Base-by-base conservation (phyloP, 1,140 invertebrate genomes). In the Euglossa dilemma region DNA sequence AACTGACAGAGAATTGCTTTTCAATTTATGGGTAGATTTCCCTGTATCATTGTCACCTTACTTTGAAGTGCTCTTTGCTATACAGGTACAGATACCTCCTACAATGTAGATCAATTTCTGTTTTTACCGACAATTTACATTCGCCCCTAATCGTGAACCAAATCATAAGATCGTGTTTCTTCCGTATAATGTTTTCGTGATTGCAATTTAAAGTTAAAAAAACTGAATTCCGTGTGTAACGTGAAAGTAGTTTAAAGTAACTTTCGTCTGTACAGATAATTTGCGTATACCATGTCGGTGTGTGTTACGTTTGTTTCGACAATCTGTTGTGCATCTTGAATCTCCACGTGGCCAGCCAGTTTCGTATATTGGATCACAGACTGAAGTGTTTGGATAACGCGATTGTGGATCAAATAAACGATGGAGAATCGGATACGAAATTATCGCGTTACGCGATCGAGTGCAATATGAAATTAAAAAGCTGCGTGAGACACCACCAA, bases 241-340 rank as follows among this genome's bases (percentile, higher is more conserved):
- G 4, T 36, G 36, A 36, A 36, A 36, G 4, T 36, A 1, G 36
- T 8, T 8, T 20, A 43, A 14, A 16, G 5, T 23, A 23, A 43
- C 23, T 66, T 47, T 12, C 12, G 14, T 54, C n/a, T 36, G 0
- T 50, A 0, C n/a, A 89, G 88, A 63, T 71, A 23, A 9, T 82
- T 9, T 63, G 76, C 7, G 54, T 89, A 7, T 47, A 88, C 54
- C 85, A 91, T 16, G 45, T 79, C 4, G 87, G 84, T 23, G 3
- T 86, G 1, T 84, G 79, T 50, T 87, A 84, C 66, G 84, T 87
- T 28, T 89, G 85, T 45, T 91, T 89, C 54, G 89, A 90, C 61
- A 89, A 80, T 80, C 61, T 90, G 0, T 28, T 91, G 18, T 59
- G 85, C 50, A 36, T 90, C 14, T 3, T 88, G 1, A 85, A 83